A percentile compares a stretch with the other conserved stretches of the same genome.
Conservation (phyloP, 2,888 invertebrate genomes). For the Eudemis profundana region DNA sequence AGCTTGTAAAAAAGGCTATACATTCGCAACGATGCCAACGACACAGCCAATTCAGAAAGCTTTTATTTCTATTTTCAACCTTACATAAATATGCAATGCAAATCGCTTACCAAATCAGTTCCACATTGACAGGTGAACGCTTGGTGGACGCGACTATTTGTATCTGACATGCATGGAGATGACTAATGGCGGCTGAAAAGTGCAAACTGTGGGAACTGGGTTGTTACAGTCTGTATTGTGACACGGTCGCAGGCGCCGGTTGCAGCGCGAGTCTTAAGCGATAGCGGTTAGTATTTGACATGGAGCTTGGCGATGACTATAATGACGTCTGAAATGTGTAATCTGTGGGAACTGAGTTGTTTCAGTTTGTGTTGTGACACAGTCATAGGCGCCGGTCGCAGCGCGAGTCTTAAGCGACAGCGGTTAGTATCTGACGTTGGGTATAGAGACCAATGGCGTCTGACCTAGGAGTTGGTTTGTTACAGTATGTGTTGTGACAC, state of each 20-base stretch:
- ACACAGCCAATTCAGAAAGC: slow-evolving; percentile 8
- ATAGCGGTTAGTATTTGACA: neutral
- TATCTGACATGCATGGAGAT: slow-evolving; percentile 19
- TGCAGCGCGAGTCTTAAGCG: slow-evolving; percentile 10
- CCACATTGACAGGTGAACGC: slow-evolving; percentile 28
- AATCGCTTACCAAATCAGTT: slow-evolving; percentile 25
- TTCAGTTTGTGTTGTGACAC: slow-evolving; percentile 72
- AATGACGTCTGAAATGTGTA: slow-evolving; percentile 46
- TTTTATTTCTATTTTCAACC: slow-evolving; percentile 12
- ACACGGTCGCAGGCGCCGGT: slow-evolving; percentile 73
- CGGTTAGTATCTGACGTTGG: neutral
- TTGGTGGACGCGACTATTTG: slow-evolving; percentile 27
- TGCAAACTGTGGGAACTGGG: slow-evolving; percentile 78
- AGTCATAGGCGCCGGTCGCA: slow-evolving; percentile 67
- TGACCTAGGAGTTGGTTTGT: slow-evolving; percentile 77
- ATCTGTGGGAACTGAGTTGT: slow-evolving; percentile 79
- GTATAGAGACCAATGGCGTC: slow-evolving; percentile 16
- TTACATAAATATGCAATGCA: slow-evolving; percentile 12
- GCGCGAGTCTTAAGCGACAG: slow-evolving; percentile 9
- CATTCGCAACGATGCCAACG: neutral
- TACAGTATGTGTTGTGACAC: slow-evolving; percentile 72
- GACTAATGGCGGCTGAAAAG: slow-evolving; percentile 31
- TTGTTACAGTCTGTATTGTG: slow-evolving; percentile 70
- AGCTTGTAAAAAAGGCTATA: no score
- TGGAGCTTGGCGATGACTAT: slow-evolving; percentile 20